These are phyloP conservation scores for Mactra quadrangularis DNA, from an alignment of 1,140 invertebrate genomes.

Conservation along the genomic window DNA sequence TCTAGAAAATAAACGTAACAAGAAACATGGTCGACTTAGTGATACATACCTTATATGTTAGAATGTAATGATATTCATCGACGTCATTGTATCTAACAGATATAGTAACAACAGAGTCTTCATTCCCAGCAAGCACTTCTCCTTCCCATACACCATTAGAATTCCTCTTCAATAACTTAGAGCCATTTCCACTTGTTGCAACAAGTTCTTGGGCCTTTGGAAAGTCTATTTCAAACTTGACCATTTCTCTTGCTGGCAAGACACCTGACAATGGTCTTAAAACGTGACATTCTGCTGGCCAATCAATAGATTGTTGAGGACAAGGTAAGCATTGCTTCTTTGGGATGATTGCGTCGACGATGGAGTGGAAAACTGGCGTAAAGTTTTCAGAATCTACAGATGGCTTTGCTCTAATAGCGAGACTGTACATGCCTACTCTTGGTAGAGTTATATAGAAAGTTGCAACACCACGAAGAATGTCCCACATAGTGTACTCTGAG, in stretches of 20 bases:
- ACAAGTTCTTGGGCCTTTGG: constrained; percentile 42
- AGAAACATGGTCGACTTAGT: too few relatives aligned
- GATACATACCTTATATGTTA: constrained; percentile 57
- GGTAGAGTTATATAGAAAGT: constrained; percentile 58
- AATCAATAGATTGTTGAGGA: constrained; percentile 62
- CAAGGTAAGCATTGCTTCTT: constrained; percentile 62
- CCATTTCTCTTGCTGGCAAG: constrained; percentile 49
- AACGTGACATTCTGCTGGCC: constrained; percentile 59
- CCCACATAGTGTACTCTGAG: constrained; percentile 63
- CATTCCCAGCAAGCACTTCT: constrained; percentile 53
- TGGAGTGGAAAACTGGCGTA: constrained; percentile 52
- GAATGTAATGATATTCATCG: constrained; percentile 56
- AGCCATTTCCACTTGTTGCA: constrained; percentile 59
- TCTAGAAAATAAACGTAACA: too few relatives aligned
- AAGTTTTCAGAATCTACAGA: constrained; percentile 46
- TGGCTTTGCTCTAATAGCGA: constrained; percentile 56
- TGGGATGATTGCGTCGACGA: constrained; percentile 60
- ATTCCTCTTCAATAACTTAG: constrained; percentile 41
- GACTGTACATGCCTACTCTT: constrained; percentile 53
- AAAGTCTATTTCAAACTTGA: constrained; percentile 54
- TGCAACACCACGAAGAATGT: constrained; percentile 47
- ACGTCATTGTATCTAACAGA: constrained; percentile 40
- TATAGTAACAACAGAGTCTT: constrained; percentile 58
- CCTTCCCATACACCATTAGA: constrained; percentile 48
- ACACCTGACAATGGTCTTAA: constrained; percentile 48